phyloP scores from a whole-genome alignment of 2,888 invertebrate species.

The Brachyptera risi region DNA sequence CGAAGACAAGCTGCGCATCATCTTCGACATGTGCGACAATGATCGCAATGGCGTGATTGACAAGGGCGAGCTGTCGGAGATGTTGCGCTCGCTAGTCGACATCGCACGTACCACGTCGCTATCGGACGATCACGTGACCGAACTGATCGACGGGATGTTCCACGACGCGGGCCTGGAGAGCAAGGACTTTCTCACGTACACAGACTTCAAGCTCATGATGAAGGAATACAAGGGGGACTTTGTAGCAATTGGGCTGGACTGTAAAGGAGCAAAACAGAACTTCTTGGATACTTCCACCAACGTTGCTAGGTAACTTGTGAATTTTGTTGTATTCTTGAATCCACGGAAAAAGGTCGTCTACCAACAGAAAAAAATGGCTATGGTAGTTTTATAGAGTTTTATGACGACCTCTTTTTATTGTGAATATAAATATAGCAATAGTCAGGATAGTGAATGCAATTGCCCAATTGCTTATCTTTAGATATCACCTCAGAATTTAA shows the following conservation, averaged over 20 bases:
- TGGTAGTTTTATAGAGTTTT: too few species aligned
- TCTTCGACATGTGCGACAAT: conserved; percentile 97
- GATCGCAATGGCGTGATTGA: conserved; percentile 92
- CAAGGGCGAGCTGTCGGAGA: conserved; percentile 87
- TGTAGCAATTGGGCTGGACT: conserved; percentile 89
- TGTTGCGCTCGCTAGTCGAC: conserved; percentile 88
- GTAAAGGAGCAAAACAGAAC: conserved; percentile 93
- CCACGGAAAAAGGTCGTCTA: too few species aligned
- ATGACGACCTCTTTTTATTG: too few species aligned
- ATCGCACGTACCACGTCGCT: conserved; percentile 89
- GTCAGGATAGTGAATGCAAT: too few species aligned
- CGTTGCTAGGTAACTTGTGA: too few species aligned
- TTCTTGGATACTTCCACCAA: conserved; percentile 92
- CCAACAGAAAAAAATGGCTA: too few species aligned
- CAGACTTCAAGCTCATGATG: conserved; percentile 94
- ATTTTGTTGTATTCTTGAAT: conserved; percentile 23
- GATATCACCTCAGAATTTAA: too few species aligned
- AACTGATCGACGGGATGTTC: conserved; percentile 71
- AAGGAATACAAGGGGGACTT: conserved; percentile 94
- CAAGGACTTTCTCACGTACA: conserved; percentile 85
- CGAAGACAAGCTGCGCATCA: conserved; percentile 88
- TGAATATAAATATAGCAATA: too few species aligned
- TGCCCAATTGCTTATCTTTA: too few species aligned
- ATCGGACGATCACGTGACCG: conserved; percentile 85
- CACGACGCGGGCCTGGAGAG: conserved; percentile 65